These are phyloP conservation scores for Drosophila quasianomalipes DNA, from an alignment of 2,888 invertebrate species.

Conservation along the genomic window DNA sequence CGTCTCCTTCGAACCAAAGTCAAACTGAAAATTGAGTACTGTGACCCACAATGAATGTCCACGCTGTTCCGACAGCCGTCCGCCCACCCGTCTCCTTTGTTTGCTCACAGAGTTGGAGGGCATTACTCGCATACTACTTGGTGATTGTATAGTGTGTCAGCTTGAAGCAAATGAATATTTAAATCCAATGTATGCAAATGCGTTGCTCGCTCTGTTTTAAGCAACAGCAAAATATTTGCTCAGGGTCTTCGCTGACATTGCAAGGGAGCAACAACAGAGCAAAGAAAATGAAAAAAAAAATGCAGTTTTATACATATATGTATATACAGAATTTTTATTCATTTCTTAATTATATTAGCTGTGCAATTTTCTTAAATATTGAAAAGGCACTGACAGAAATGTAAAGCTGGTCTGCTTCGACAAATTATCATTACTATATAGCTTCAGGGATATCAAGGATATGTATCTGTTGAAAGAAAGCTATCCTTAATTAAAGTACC, in stretches of 20 bases:
- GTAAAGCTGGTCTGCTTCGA: neutral
- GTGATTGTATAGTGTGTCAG: slow-evolving; percentile 40
- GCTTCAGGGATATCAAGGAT: neutral
- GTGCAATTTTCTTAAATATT: neutral
- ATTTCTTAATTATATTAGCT: neutral
- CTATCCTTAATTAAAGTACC: neutral
- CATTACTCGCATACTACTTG: slow-evolving; percentile 24
- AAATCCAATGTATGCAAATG: slow-evolving; percentile 72
- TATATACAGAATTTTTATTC: neutral
- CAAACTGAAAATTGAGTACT: slow-evolving; percentile 68
- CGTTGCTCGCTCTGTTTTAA: slow-evolving; percentile 38
- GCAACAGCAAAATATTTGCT: slow-evolving; percentile 49
- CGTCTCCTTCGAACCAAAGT: slow-evolving; percentile 54
- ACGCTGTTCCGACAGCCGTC: neutral
- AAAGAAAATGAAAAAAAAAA: neutral
- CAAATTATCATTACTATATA: neutral
- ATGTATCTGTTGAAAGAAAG: neutral
- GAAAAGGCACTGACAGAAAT: neutral
- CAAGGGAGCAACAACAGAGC: slow-evolving; percentile 2
- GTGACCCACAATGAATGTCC: slow-evolving; percentile 59
- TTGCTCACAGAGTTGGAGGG: slow-evolving; percentile 19
- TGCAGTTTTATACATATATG: neutral
- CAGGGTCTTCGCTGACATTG: slow-evolving; percentile 20
- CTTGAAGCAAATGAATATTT: slow-evolving; percentile 71
- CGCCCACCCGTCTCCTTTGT: slow-evolving; percentile 27